Conservation (phyloP, 2,797 vertebrate species). For the Poecilia velifera region DNA sequence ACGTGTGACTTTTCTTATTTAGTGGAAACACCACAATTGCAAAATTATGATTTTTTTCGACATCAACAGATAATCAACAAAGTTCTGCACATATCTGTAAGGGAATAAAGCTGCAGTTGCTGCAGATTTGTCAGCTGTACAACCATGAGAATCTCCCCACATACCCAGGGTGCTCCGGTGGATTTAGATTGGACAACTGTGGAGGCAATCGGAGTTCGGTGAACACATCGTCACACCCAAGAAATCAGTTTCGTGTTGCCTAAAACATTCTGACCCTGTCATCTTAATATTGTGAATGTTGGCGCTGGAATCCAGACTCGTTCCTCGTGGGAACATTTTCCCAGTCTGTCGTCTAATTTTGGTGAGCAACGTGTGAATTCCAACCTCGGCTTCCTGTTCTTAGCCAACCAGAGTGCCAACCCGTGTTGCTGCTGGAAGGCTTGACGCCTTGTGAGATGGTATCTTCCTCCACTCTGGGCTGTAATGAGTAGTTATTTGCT, state of each 20-base stretch:
- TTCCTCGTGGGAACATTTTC: background rate
- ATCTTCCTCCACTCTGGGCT: conserved; percentile 3
- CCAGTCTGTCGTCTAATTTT: background rate
- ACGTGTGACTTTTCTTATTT: no score
- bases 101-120: background rate
- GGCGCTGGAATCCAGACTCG: background rate
- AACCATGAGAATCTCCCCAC: background rate
- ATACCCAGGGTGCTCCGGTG: background rate
- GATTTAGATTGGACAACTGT: background rate
- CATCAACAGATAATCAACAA: no score
- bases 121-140: background rate
- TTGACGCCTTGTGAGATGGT: background rate
- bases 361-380: background rate
- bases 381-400: background rate
- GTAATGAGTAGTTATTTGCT: background rate
- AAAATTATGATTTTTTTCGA: no score
- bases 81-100: no score
- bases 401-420: background rate
- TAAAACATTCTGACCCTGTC: background rate
- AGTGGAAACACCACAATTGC: no score
- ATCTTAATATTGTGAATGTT: background rate
- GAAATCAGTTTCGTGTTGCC: background rate
- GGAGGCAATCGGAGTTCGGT: background rate
- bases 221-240: background rate
- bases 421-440: background rate